Evolutionary conservation across 2,113 vertebrate species (phyloP).

Genomic region (Xyliphius kryptos): DNA sequence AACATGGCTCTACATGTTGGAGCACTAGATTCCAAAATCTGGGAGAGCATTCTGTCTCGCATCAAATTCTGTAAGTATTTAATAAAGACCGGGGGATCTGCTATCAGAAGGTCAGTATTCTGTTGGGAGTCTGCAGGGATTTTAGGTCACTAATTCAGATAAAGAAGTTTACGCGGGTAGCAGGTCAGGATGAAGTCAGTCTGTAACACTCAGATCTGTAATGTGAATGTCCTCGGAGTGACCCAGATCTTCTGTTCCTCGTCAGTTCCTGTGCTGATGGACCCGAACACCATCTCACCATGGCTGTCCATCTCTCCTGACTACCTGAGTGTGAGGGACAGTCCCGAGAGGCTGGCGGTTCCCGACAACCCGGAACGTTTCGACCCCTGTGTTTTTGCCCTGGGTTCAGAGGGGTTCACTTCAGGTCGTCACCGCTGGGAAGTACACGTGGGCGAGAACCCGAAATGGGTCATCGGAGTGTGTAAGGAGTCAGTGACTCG

Average conservation of each 20-base stretch:
- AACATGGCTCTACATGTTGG: constrained; percentile 60
- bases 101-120: too few species aligned
- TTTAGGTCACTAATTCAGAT: too few species aligned
- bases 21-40: constrained; percentile 58
- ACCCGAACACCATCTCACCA: constrained; percentile 61
- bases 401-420: constrained; percentile 59
- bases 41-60: constrained; percentile 57
- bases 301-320: constrained; percentile 56
- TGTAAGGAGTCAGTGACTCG: constrained; percentile 57
- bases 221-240: too few species aligned
- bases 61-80: constrained; percentile 58
- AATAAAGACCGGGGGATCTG: neutral
- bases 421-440: constrained; percentile 68
- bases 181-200: neutral
- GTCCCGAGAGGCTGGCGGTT: constrained; percentile 42
- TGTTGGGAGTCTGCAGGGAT: too few species aligned
- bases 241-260: neutral
- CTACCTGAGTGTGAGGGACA: constrained; percentile 54
- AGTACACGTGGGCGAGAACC: constrained; percentile 56
- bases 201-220: too few species aligned
- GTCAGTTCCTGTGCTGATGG: constrained; percentile 60
- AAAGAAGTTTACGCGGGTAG: neutral
- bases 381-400: constrained; percentile 62
- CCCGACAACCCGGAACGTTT: constrained; percentile 65
- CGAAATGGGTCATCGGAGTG: constrained; percentile 65